Evolutionary conservation across 2,888 invertebrate genomes (phyloP), one percentile per base, ranked within the genome.

Genomic region (Esperia sulphurella): DNA sequence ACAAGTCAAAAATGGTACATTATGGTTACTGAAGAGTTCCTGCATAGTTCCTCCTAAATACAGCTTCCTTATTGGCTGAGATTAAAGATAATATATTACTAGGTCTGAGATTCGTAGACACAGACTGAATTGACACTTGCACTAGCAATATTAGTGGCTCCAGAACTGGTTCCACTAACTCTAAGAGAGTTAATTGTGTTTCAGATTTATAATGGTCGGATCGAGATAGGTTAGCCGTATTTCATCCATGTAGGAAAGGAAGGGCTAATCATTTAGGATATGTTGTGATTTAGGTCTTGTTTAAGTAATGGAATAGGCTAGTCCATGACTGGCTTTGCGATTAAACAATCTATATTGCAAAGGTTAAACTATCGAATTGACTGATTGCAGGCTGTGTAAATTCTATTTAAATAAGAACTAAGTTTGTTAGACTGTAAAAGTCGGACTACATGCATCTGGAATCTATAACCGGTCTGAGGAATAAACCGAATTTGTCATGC

Each of bases 61-160:
- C 72, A 67, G 68, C 68, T 75, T 71, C 74, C 74, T 74, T 67
- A 70, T 63, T 60, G 65, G 52, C 50, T 41, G 49, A 61, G 68
- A 72, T 72, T 75, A 70, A 67, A 62, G 63, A 70, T 71, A 68
- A 58, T 64, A 56, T 42, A 31, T n/a, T n/a, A n/a, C n/a, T n/a
- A 12, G 54, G 65, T 58, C 28, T 14, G 63, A 65, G 61, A 66
- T 60, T 8, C 8, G 46, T 51, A 41, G 14, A 10, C 31, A 51
- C 57, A 53, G 46, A 35, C 43, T 43, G 28, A 35, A 41, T 48
- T 45, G 50, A 48, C 39, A 48, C 43, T 49, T 44, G 53, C n/a
- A 14, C 14, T 13, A 9, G 14, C 39, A 14, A 31, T 8, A 7
- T 31, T 31, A 10, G 31, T 31, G 31, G 31, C 9, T 31, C 31